Conservation (phyloP, 2,113 vertebrate genomes). For the Ibidorhyncha struthersii region DNA sequence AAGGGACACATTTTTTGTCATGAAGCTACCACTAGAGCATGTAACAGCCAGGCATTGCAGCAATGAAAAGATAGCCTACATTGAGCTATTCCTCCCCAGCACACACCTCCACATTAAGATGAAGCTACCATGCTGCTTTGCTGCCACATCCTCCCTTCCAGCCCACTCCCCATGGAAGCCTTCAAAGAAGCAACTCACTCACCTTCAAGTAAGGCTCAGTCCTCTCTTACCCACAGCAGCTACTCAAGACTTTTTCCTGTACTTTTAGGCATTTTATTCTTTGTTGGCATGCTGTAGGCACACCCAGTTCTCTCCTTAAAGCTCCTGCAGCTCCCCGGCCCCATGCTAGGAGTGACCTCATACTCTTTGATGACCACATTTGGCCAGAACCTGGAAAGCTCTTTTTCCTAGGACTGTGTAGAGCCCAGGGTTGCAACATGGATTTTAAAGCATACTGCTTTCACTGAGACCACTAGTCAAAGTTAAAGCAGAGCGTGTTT, state of each 20-base stretch:
- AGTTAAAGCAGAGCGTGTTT: neutral
- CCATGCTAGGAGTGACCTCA: neutral
- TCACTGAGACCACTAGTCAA: neutral
- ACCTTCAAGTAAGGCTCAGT: neutral
- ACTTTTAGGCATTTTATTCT: neutral
- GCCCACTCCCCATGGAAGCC: neutral
- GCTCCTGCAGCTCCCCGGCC: neutral
- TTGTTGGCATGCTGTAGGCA: neutral
- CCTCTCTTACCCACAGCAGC: neutral
- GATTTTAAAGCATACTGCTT: neutral
- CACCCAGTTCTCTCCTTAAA: neutral
- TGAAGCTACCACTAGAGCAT: neutral
- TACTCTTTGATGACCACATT: neutral
- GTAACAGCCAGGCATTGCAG: neutral
- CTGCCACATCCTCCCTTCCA: neutral
- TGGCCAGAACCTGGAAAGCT: neutral
- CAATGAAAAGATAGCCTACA: neutral
- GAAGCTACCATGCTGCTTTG: neutral
- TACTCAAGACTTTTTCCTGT: neutral
- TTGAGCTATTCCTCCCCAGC: neutral
- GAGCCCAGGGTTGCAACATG: neutral
- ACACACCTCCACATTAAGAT: fast-evolving
- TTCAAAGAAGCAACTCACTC: neutral
- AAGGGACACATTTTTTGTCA: neutral
- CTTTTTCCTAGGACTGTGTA: neutral